Evolutionary conservation across 2,113 vertebrate genomes (phyloP), one percentile per base, ranked within the genome.

Genomic region (Lota lota): DNA sequence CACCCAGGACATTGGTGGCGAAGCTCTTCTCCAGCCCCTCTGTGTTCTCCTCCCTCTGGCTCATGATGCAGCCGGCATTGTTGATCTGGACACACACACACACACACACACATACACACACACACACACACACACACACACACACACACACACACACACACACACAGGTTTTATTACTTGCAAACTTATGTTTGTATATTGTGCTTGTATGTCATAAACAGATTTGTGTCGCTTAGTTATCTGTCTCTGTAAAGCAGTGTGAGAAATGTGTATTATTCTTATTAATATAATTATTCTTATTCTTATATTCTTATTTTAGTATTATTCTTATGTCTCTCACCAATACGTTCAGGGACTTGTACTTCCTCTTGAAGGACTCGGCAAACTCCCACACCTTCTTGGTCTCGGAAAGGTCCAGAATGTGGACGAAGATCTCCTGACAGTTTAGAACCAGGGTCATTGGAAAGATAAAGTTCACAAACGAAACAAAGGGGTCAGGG

Each of bases 361-460:
- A 91, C 81, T 91, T 92, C 67, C 76, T 92, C 81, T 92, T 93
- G 70, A 93, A 93, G 36, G 66, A 75, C 67, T 93, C 92, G 0
- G 90, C 89, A 74, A 93, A 93, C 77, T 93, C 92, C 91, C 92
- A 91, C 8, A 93, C 91, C 74, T 93, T 93, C 72, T 80, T 91
- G 12, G 91, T 91, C 80, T 93, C 91, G 18, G 87, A 88, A 54
- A 93, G 72, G 77, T 93, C 92, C 74, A 93, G 84, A 70, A 93
- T 87, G 77, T 93, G 92, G 63, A 92, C 89, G 16, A 87, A 90
- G 50, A 93, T 69, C 67, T 93, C 92, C 92, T 93, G 77, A 33
- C n/a, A 80, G 74, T 16, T 2, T 54, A 18, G 5, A 40, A 78
- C 36, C 79, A 6, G 66, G 40, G 24, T 1, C 22, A 3, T 70